phyloP scores from a whole-genome alignment of 2,113 vertebrate species.

The Corythaeola cristata region DNA sequence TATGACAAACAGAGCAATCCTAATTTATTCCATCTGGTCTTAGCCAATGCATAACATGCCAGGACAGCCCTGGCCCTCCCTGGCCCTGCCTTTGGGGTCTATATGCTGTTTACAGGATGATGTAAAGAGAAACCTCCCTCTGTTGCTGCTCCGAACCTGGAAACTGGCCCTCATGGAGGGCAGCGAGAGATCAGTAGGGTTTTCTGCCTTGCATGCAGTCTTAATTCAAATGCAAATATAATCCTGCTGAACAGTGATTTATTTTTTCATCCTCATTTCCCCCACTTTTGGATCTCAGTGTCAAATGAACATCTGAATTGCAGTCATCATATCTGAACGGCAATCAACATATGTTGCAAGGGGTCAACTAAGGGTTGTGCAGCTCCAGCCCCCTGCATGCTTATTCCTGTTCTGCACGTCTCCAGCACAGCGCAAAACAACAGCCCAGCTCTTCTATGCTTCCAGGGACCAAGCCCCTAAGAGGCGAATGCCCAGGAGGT shows the following conservation, averaged over 20 bases:
- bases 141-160: background rate
- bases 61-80: background rate
- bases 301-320: constrained; percentile 1
- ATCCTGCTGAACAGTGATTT: background rate
- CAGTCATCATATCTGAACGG: background rate
- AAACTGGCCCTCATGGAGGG: background rate
- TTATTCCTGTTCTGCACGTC: background rate
- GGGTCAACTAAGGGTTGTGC: constrained; percentile 21
- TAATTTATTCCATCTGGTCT: constrained; percentile 45
- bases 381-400: background rate
- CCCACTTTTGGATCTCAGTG: background rate
- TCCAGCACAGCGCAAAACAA: background rate
- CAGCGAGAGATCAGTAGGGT: background rate
- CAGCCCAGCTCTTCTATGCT: background rate
- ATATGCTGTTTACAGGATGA: background rate
- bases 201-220: background rate
- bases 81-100: background rate
- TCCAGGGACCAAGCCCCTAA: background rate
- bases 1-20: background rate
- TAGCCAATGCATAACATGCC: background rate
- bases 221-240: background rate
- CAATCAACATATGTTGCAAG: constrained; percentile 32
- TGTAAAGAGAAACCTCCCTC: constrained; percentile 29
- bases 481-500: background rate
- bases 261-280: background rate